These are phyloP conservation scores for Poliocrania exsul DNA, from an alignment of 2,797 vertebrate genomes.

Conservation along the genomic window DNA sequence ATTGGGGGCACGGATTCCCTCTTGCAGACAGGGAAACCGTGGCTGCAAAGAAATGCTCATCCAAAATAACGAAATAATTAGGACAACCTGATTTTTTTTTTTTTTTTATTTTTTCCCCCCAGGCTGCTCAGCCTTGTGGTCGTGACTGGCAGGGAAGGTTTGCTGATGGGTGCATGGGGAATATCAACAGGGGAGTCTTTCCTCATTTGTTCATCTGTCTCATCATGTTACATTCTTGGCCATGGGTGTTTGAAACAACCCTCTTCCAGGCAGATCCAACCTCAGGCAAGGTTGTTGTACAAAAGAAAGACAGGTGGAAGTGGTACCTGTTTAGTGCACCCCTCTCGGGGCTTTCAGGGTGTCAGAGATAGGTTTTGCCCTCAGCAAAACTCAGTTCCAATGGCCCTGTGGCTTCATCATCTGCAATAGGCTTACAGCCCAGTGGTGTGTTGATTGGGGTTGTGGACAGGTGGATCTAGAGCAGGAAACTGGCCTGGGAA, in stretches of 20 bases:
- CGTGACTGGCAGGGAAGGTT: neutral
- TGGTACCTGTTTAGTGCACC: neutral
- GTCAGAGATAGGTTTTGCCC: neutral
- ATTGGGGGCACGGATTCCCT: rapidly evolving
- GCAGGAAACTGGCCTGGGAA: neutral
- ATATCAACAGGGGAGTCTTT: neutral
- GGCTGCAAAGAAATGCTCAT: neutral
- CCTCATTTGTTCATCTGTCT: rapidly evolving
- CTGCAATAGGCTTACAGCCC: neutral
- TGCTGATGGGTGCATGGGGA: too few relatives aligned
- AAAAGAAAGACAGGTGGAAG: neutral
- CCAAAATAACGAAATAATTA: neutral
- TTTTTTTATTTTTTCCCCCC: neutral
- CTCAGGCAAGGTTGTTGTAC: neutral
- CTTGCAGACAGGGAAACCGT: rapidly evolving
- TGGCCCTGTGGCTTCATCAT: neutral
- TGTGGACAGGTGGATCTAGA: neutral
- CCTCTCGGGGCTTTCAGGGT: neutral
- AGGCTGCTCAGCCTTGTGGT: neutral
- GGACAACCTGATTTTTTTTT: rapidly evolving
- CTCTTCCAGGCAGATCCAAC: neutral
- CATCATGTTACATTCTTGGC: rapidly evolving
- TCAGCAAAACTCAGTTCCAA: neutral
- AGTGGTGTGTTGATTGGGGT: rapidly evolving
- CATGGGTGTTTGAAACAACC: neutral